Conservation (phyloP, 1,140 invertebrate species). For the Probaryconus sp. region DNA sequence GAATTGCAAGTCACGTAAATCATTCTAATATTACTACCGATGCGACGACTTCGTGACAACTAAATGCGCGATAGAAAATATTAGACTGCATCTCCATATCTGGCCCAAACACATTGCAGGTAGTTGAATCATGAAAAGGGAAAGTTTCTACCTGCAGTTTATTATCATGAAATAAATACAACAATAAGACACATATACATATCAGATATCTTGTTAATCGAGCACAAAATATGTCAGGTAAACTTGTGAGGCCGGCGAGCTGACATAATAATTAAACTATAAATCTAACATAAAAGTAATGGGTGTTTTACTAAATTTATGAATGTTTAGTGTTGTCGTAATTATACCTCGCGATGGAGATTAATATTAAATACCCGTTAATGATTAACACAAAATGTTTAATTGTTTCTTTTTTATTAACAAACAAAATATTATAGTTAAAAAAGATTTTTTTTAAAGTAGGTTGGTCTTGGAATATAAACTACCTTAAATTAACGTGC, state of each 20-base stretch:
- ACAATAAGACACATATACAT: neutral
- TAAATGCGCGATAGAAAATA: slow-evolving; percentile 18
- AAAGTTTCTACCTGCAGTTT: slow-evolving; percentile 17
- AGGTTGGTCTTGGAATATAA: too few relatives aligned
- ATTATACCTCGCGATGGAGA: too few relatives aligned
- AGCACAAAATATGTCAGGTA: slow-evolving; percentile 1
- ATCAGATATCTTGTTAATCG: neutral
- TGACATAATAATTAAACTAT: slow-evolving; percentile 10
- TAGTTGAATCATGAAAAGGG: slow-evolving; percentile 22
- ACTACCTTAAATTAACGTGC: too few relatives aligned
- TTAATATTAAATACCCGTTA: too few relatives aligned
- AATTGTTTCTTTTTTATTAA: too few relatives aligned
- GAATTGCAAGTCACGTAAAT: slow-evolving; percentile 33
- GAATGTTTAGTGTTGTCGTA: neutral
- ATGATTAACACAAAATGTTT: too few relatives aligned
- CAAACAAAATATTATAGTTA: too few relatives aligned
- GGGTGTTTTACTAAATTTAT: slow-evolving; percentile 13
- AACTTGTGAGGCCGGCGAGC: slow-evolving; percentile 3
- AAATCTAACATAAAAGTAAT: slow-evolving; percentile 2
- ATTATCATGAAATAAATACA: slow-evolving; percentile 8
- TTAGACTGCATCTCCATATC: too few relatives aligned
- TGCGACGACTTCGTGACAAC: slow-evolving; percentile 30
- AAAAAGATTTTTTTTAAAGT: too few relatives aligned
- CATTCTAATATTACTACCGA: slow-evolving; percentile 16
- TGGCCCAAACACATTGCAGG: too few relatives aligned